Evolutionary conservation across 2,797 vertebrate species (phyloP), one percentile per base, ranked within the genome.

Genomic region (Sebastes melanostomus): DNA sequence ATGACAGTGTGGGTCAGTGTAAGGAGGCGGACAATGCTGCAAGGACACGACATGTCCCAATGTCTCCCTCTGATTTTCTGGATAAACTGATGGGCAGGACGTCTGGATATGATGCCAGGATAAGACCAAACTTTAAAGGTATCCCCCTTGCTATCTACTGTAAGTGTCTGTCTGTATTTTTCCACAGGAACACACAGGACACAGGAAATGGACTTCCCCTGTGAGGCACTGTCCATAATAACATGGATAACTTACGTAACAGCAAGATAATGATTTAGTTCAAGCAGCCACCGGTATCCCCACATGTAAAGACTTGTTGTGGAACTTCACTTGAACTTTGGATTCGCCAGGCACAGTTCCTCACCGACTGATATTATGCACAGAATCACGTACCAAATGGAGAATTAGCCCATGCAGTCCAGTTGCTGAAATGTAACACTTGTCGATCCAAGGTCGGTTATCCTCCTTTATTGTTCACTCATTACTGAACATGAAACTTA

Each of bases 111-210:
- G 97, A 98, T 0, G 97, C 97, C 83, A 96, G 97, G 66, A 98
- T 98, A 85, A 93, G 97, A 77, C 97, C 97, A 10, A 98, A 98
- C 93, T 98, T 98, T 86, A 98, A 98, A 98, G 97, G 97, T 98
- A 95, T 9, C 20, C 3, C 9, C 9, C 2, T 1, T 6, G 2
- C 30, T 58, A 5, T 73, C 20, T 56, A 3, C 30, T 58, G 5
- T 70, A 16, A 29, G 2, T 34, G 14, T 54, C 10, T 69, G 5
- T 77, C 20, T 52, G 3, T 38, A 14, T 29, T 32, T 62, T n/a
- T 56, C 20, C 6, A 46, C 25, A 66, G 11, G 62, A 66, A 36
- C 20, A 29, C 4, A 42, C 11, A 11, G 5, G 16, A 30, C 30
- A 4, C 36, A 36, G 4, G 36, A 46, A 59, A 29, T 22, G n/a